phyloP scores from a whole-genome alignment of 2,113 vertebrate species.

The Tylochromis polylepis region DNA sequence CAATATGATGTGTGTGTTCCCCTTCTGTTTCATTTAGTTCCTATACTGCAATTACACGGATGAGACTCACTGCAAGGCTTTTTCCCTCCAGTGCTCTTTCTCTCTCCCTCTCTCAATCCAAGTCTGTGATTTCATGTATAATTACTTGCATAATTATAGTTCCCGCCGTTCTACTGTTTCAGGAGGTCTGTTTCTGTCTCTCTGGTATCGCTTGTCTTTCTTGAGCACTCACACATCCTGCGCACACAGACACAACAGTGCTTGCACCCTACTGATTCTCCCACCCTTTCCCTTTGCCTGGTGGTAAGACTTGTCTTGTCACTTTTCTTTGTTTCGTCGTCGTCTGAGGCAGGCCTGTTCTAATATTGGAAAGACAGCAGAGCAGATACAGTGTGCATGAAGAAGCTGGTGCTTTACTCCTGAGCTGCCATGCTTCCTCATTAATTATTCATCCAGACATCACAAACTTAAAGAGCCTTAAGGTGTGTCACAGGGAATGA shows the following conservation, averaged over 20 bases:
- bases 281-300: conserved; percentile 4
- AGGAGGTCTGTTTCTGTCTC: conserved; percentile 54
- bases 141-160: conserved; percentile 75
- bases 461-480: conserved; percentile 46
- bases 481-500: conserved; percentile 63
- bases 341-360: conserved; percentile 33
- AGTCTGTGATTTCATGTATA: conserved; percentile 71
- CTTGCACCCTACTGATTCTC: background rate
- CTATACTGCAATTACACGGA: conserved; percentile 69
- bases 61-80: conserved; percentile 45
- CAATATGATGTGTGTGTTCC: conserved; percentile 27
- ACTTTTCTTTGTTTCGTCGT: conserved; percentile 31
- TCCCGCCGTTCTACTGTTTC: conserved; percentile 64
- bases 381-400: conserved; percentile 28
- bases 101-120: conserved; percentile 38
- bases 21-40: conserved; percentile 46
- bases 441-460: conserved; percentile 53
- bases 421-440: conserved; percentile 21
- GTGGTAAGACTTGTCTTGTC: conserved; percentile 21
- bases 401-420: conserved; percentile 11
- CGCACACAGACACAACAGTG: background rate
- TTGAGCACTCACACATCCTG: background rate
- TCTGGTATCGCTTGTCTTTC: conserved; percentile 5
- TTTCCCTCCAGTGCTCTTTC: conserved; percentile 42
- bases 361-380: conserved; percentile 48